Base-by-base conservation (phyloP, 2,888 invertebrate genomes). In the Bugula neritina region DNA sequence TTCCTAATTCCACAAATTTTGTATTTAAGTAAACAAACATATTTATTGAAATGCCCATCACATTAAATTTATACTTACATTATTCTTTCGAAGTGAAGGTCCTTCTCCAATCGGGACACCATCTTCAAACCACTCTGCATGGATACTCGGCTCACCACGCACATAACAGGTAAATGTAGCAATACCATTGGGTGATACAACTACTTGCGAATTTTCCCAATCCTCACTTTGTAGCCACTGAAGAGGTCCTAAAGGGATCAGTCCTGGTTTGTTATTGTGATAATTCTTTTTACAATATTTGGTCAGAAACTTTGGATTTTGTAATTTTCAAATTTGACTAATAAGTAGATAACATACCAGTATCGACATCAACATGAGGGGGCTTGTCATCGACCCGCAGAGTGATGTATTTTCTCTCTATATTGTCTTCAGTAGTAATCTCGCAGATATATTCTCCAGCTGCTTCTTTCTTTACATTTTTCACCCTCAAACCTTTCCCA, bases 391-490 rank as follows among this genome's bases (percentile, higher is more conserved):
- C 29, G 2, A 63, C 63, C 10, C 3, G 5, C 5, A 63, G 31
- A 13, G 5, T 2, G 31, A 63, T 63, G 2, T 27, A 25, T 63
- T 63, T 63, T 31, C 13, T n/a, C 3, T 63, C 31, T 10, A 63
- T 31, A 31, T 10, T 2, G 10, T n/a, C 63, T 13, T 63, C 63
- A 29, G 2, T 27, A 3, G 63, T 25, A 13, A 63, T 21, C n/a
- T 63, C 5, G 27, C 63, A 63, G 5, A 10, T 31, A 34, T 63
- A 63, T 27, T 17, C 25, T 34, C 63, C 63, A 2, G 29, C 63
- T 29, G 63, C 63, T 31, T 27, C 63, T n/a, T 63, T 63, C 34
- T 63, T 63, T n/a, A 63, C 63, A 31, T 63, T 63, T 34, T 63
- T 63, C 31, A 63, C 31, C 27, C 31, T 63, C 34, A 63, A 63